phyloP scores from a whole-genome alignment of 2,797 vertebrate species.

The Champsocephalus gunnari region DNA sequence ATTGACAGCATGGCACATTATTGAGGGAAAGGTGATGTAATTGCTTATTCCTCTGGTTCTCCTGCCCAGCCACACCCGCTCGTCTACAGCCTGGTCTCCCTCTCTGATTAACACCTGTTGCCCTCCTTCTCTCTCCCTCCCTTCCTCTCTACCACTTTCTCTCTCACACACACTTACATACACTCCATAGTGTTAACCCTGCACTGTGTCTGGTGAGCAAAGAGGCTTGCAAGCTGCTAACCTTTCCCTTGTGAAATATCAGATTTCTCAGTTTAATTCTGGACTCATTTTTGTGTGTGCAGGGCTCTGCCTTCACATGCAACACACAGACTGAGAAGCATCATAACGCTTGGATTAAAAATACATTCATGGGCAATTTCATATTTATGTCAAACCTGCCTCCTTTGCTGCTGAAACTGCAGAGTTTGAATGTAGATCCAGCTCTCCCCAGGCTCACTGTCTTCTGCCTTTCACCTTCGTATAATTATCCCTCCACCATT shows the following conservation, averaged over 20 bases:
- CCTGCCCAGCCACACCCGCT: slow-evolving; percentile 50
- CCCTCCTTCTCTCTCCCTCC: slow-evolving; percentile 71
- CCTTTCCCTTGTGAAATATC: slow-evolving; percentile 58
- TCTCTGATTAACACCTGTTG: slow-evolving; percentile 87
- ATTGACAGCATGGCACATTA: slow-evolving; percentile 65
- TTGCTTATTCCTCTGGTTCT: slow-evolving; percentile 64
- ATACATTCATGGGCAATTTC: slow-evolving; percentile 4
- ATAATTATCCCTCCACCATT: slow-evolving; percentile 65
- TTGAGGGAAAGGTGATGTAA: slow-evolving; percentile 82
- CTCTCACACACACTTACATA: slow-evolving; percentile 18
- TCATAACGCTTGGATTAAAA: slow-evolving; percentile 6
- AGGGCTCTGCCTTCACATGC: not conserved
- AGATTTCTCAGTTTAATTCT: slow-evolving; percentile 46
- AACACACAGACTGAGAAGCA: not conserved
- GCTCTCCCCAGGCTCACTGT: slow-evolving; percentile 28
- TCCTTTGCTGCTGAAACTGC: slow-evolving; percentile 18
- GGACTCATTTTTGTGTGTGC: slow-evolving; percentile 9
- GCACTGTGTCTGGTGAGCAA: slow-evolving; percentile 64
- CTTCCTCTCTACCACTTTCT: slow-evolving; percentile 20
- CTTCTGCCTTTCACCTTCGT: slow-evolving; percentile 39
- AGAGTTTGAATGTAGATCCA: slow-evolving; percentile 36
- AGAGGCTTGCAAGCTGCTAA: slow-evolving; percentile 47
- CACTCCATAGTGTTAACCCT: slow-evolving; percentile 57
- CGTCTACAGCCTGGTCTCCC: slow-evolving; percentile 79
- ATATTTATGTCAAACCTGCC: slow-evolving; percentile 11